Base-by-base conservation (phyloP, 2,888 invertebrate genomes). In the Drosophila pseudotalamancana region DNA sequence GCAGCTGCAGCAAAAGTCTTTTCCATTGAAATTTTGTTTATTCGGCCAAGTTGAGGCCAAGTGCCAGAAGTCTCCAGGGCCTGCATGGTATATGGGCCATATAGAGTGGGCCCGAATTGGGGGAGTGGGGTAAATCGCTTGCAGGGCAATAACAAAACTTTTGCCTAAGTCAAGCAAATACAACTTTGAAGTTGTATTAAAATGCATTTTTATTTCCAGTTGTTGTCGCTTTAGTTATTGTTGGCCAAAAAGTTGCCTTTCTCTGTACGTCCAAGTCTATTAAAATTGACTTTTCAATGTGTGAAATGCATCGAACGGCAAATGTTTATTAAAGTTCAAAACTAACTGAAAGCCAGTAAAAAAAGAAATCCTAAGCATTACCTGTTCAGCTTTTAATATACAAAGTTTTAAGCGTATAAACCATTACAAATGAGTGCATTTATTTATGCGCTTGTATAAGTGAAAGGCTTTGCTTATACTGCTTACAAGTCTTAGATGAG, bases 11-110 rank as follows among this genome's bases (percentile, higher is more conserved):
- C 45, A 46, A 59, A 57, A 72, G 48, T 51, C 48, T 71, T 67
- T 68, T 77, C 72, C 87, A 81, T 77, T 87, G 81, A 84, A 87
- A 87, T 84, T 84, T 81, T 82, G 81, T 87, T 82, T 82, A 82
- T 82, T 82, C 81, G 75, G 56, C 50, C 75, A 64, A 80, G 77
- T 65, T 51, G 64, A 71, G 68, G 72, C 60, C 69, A 67, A 72
- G 64, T 65, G 68, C 68, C 62, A 77, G 60, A 74, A 70, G 74
- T 67, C 86, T 46, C 31, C 53, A 48, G 61, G 54, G 45, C 16
- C 18, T 34, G 35, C 14, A 21, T 16, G 21, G 35, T 27, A 37
- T 60, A 37, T 46, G 40, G 11, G 18, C 19, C 37, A 43, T 2
- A 51, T 8, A n/a, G n/a, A 34, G 25, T 14, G 18, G 27, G 29